Conservation (phyloP, 2,113 vertebrate species). For the Copsychus sechellarum region DNA sequence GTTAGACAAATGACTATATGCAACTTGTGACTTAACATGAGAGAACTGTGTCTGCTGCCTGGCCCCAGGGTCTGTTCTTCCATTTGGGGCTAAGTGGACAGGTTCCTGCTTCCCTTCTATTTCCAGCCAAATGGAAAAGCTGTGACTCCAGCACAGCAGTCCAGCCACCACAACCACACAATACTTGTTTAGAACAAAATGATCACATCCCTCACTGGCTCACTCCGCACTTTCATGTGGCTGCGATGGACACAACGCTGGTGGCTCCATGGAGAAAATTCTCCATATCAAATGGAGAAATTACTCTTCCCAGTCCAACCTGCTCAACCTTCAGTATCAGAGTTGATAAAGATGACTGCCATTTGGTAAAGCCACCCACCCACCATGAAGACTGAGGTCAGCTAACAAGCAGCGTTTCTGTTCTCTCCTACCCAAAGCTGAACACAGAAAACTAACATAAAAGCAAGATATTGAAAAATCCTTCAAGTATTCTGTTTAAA, state of each 20-base stretch:
- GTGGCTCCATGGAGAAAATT: not conserved
- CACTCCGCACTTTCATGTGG: accelerated
- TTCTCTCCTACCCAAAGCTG: not conserved
- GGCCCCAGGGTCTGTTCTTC: not conserved
- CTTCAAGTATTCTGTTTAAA: not conserved
- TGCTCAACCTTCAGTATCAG: not conserved
- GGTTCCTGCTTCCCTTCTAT: not conserved
- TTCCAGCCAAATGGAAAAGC: not conserved
- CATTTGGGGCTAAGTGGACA: not conserved
- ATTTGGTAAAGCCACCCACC: not conserved
- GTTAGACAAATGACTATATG: conserved; percentile 8
- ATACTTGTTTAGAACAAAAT: accelerated
- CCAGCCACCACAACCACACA: not conserved
- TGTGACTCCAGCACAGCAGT: not conserved
- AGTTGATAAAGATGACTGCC: not conserved
- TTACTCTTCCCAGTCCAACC: not conserved
- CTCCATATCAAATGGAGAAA: not conserved
- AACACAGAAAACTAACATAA: not conserved
- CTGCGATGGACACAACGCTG: not conserved
- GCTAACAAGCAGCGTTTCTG: not conserved
- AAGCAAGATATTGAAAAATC: not conserved
- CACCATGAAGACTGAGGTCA: not conserved
- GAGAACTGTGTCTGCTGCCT: not conserved
- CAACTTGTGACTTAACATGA: not conserved
- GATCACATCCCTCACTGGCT: accelerated